Base-by-base conservation (phyloP, 2,113 vertebrate species). In the Ceyx cyanopectus region DNA sequence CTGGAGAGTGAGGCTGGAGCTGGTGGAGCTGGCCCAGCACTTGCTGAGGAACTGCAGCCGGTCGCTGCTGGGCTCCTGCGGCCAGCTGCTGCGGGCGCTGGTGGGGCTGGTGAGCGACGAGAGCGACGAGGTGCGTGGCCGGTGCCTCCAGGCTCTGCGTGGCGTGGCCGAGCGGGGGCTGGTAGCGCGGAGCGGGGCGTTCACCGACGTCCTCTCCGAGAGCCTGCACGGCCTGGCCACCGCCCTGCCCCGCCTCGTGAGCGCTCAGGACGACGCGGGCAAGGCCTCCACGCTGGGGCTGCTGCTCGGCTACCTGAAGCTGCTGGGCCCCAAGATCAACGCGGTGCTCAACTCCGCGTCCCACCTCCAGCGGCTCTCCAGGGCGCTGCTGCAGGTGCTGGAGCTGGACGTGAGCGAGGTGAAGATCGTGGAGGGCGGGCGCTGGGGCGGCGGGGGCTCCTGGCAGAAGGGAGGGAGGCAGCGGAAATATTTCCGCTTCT, bases 201-300 rank as follows among this genome's bases (percentile, higher is more conserved):
- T 99, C 19, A 97, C 97, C 2, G 98, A 99, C 2, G 69, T 99
- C 84, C 97, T 99, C 4, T 98, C 98, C 0, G 99, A 99, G 95
- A 99, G 98, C 77, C 98, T 99, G 14, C 98, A 99, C 75, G 97
- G 97, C 66, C 96, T 99, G 7, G 96, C 98, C 77, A 98, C 98
- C 0, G 98, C 99, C 8, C 97, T 99, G 34, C 99, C 99, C 29
- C 98, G 99, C 75, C 97, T 99, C 30, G 98, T 99, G 98, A 98
- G 97, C 88, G 98, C 98, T 14, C 98, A 98, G 53, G 98, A 99
- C 5, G 99, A 99, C 94, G 91, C 83, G 16, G 98, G 98, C 94
- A 99, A 98, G 94, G 81, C 98, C 18, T 98, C 98, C 51, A 98
- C 98, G 2, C 97, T 99, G 26, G 98, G 97, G 19, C 96, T 98